Base-by-base conservation (phyloP, 2,113 vertebrate species). In the Sardina pilchardus region DNA sequence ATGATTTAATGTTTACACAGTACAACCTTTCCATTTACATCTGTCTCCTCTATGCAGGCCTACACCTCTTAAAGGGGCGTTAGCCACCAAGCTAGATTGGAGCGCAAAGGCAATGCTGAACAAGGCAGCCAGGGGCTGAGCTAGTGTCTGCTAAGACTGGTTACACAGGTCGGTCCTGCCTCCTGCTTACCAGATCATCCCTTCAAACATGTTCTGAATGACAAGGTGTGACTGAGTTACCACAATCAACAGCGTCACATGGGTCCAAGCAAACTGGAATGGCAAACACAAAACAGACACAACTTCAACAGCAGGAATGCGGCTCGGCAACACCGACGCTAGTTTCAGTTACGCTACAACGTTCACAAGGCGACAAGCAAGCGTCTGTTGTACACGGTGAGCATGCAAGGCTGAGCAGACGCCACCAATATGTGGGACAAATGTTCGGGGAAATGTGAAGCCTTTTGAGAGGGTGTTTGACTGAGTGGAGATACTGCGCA, bases 151-250 rank as follows among this genome's bases (percentile, higher is more conserved):
- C 50, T 19, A 53, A 81, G 83, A 83, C 87, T 53, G 47, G 83
- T 82, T 85, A 63, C 26, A 88, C 85, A 81, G 81, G 83, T 88
- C 84, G 75, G 34, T 81, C 82, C 87, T 53, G 88, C 19, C 86
- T 90, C 82, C 86, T 87, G 88, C 98, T 99, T 98, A 99, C 98
- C 98, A 99, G 96, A 99, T 99, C 97, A 99, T 97, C 92, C 98
- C 98, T 96, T 99, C 98, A 97, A 99, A 99, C 94, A 99, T 97
- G 96, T 99, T 99, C 95, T 99, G 98, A 96, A 99, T 99, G 95
- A 99, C 97, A 94, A 99, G 98, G 96, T 99, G 98, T 93, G 98
- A 99, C 95, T 99, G 98, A 95, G 98, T 98, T 92, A 99, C 98
- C 95, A 96, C 98, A 94, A 99, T 99, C 97, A 99, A 96, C 95